Conservation (phyloP, 2,113 vertebrate species). For the Aptenodytes patagonicus region DNA sequence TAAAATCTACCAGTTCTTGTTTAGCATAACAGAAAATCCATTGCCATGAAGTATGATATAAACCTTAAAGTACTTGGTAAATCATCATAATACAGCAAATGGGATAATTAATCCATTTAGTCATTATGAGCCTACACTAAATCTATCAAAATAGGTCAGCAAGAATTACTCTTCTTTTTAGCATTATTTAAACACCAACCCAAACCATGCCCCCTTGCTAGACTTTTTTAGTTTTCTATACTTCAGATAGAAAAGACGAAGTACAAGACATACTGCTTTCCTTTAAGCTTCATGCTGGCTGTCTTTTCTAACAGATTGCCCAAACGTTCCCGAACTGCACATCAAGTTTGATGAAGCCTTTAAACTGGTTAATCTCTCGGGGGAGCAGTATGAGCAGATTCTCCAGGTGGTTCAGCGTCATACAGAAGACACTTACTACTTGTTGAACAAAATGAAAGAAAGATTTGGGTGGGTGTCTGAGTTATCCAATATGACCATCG, state of each 20-base stretch:
- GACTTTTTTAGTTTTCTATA: neutral
- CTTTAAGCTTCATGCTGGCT: neutral
- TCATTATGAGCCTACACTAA: neutral
- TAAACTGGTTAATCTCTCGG: constrained; percentile 81
- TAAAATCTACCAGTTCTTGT: neutral
- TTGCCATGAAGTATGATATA: neutral
- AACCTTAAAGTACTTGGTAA: neutral
- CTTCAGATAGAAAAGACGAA: neutral
- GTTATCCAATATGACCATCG: constrained; percentile 59
- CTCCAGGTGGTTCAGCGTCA: constrained; percentile 82
- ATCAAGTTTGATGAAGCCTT: constrained; percentile 82
- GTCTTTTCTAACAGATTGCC: constrained; percentile 77
- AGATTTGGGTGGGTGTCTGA: constrained; percentile 87
- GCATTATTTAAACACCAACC: neutral
- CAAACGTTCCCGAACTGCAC: constrained; percentile 79
- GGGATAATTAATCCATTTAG: neutral
- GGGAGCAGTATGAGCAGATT: constrained; percentile 85
- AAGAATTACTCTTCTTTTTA: neutral
- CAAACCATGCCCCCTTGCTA: neutral
- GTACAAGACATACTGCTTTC: neutral
- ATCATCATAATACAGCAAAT: neutral
- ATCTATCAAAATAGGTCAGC: neutral
- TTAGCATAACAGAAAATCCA: neutral
- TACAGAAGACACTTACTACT: constrained; percentile 79
- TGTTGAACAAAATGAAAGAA: constrained; percentile 83